Percentiles rank a stretch among this genome's conserved stretches.
Evolutionary conservation across 2,797 vertebrate species (phyloP).

Genomic region (Erpetoichthys calabaricus): DNA sequence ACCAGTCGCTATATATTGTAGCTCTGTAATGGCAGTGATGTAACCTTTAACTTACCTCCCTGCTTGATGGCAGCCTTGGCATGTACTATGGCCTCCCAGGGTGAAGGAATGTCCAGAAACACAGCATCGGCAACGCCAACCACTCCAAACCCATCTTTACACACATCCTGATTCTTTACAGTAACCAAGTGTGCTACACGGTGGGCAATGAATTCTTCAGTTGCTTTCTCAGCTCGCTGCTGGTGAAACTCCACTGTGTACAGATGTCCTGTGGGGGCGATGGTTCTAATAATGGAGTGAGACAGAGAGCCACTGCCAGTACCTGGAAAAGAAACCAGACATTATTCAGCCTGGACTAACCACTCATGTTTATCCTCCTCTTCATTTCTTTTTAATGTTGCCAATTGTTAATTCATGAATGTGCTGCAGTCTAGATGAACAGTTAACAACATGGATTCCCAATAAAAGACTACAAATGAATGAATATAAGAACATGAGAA

Average conservation of each 20-base stretch:
- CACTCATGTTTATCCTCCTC: no score
- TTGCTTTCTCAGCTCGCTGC: constrained; percentile 75
- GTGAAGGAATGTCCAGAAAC: constrained; percentile 90
- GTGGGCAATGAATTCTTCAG: constrained; percentile 79
- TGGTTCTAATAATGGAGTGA: constrained; percentile 80
- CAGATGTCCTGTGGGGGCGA: constrained; percentile 83
- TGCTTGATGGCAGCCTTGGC: constrained; percentile 73
- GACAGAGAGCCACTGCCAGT: constrained; percentile 91
- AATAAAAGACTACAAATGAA: no score
- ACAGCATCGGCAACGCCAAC: constrained; percentile 68
- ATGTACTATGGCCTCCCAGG: constrained; percentile 86
- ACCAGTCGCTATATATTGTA: background rate
- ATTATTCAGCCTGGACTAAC: no score
- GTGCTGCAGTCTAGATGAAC: no score
- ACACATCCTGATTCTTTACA: constrained; percentile 85
- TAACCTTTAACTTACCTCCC: constrained; percentile 48
- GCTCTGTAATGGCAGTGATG: background rate
- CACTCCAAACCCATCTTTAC: constrained; percentile 81
- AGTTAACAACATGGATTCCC: no score
- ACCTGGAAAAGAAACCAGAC: constrained; percentile 40
- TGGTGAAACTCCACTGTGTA: constrained; percentile 95
- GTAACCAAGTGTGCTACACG: constrained; percentile 78
- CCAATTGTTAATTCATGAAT: no score
- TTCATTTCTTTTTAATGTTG: no score
- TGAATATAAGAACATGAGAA: no score